Evolutionary conservation across 2,888 invertebrate genomes (phyloP).

Genomic region (Rhopalosiphum nymphaeae): DNA sequence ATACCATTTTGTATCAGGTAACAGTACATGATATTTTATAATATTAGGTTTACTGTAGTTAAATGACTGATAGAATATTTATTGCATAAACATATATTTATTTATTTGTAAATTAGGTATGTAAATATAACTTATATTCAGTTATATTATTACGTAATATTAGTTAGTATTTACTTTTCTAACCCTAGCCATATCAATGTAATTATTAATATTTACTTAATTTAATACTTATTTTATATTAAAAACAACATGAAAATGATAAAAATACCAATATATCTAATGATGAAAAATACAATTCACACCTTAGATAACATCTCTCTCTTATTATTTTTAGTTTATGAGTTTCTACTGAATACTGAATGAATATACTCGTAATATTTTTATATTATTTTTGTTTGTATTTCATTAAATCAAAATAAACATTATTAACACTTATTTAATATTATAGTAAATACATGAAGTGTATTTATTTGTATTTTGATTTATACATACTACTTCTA

Average conservation of each 20-base stretch:
- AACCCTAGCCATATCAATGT: not conserved
- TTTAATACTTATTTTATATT: not conserved
- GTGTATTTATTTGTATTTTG: not conserved
- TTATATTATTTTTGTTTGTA: not conserved
- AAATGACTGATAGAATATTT: not conserved
- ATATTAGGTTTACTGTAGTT: not conserved
- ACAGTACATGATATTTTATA: not conserved
- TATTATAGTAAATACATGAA: not conserved
- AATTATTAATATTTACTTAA: not conserved
- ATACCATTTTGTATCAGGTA: not conserved
- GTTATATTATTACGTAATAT: not conserved
- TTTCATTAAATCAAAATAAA: not conserved
- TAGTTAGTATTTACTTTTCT: not conserved
- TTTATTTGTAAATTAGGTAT: not conserved
- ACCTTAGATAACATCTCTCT: not conserved
- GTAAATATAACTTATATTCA: not conserved
- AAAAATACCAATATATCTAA: not conserved
- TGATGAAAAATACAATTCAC: not conserved
- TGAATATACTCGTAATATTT: not conserved
- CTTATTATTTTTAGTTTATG: not conserved
- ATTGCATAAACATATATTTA: not conserved
- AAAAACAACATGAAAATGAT: not conserved
- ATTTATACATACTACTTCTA: not conserved
- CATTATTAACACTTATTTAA: not conserved
- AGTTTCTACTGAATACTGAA: not conserved